A percentile compares a stretch with the other conserved stretches of the same genome.
These are phyloP conservation scores for Prosapia bicincta DNA, from an alignment of 2,888 invertebrate genomes.

Conservation along the genomic window DNA sequence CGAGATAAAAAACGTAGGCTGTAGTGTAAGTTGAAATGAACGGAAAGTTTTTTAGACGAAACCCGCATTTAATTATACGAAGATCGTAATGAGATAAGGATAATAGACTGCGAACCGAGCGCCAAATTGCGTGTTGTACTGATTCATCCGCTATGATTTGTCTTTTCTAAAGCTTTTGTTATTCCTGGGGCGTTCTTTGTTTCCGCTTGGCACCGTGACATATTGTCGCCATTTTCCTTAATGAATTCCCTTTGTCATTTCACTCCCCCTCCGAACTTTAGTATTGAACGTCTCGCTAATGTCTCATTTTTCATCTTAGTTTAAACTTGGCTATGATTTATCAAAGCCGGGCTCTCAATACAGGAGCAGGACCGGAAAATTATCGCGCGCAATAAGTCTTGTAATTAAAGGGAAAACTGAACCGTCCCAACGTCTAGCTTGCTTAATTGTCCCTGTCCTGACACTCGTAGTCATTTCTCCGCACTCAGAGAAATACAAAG, in stretches of 20 bases:
- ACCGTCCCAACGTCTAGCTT: neutral
- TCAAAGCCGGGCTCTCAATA: neutral
- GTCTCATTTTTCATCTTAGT: conserved; percentile 21
- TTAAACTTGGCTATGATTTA: conserved; percentile 13
- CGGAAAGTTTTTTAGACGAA: neutral
- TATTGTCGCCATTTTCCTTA: conserved; percentile 24
- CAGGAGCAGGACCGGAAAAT: neutral
- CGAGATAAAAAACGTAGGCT: no score
- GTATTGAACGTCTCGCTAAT: conserved; percentile 9
- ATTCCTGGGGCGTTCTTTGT: conserved; percentile 25
- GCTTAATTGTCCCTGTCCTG: neutral
- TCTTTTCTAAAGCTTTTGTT: conserved; percentile 17
- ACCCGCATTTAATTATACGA: neutral
- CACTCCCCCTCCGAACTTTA: neutral
- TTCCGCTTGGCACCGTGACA: conserved; percentile 28
- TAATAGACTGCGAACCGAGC: neutral
- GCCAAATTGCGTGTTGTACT: conserved; percentile 11
- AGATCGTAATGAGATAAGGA: conserved; percentile 2
- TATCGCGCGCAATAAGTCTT: neutral
- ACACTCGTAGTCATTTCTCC: neutral
- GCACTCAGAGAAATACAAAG: neutral
- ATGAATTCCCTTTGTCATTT: conserved; percentile 9
- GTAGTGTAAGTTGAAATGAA: neutral
- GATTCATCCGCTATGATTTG: conserved; percentile 17
- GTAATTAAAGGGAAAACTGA: neutral